Evolutionary conservation across 2,113 vertebrate species (phyloP).

Genomic region (Dendrocopos noguchii): DNA sequence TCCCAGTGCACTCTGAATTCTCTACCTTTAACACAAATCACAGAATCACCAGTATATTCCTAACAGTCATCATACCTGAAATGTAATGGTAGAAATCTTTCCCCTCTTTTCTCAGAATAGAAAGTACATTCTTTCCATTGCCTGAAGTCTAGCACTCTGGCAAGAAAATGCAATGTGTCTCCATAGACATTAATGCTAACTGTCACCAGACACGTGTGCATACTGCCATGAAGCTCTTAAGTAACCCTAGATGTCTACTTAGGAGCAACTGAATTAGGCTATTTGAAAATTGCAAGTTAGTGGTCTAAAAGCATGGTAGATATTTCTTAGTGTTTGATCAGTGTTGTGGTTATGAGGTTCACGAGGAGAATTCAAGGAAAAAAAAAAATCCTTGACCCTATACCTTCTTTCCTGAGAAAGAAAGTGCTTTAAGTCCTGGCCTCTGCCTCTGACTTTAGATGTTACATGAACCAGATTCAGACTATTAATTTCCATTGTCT

Average conservation of each 20-base stretch:
- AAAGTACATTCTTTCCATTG: neutral
- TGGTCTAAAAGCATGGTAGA: neutral
- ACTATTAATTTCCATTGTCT: neutral
- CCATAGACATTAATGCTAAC: neutral
- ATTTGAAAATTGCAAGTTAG: neutral
- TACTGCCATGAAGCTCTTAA: neutral
- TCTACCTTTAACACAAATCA: no score
- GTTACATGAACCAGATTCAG: neutral
- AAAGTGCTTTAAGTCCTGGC: neutral
- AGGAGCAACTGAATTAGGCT: neutral
- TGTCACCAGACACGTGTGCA: neutral
- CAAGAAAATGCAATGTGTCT: neutral
- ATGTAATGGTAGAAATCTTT: neutral
- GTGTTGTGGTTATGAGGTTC: neutral
- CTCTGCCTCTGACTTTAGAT: neutral
- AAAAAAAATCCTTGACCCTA: neutral
- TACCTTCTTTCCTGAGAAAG: neutral
- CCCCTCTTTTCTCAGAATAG: neutral
- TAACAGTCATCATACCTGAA: neutral
- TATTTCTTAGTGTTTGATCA: neutral
- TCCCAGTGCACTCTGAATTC: no score
- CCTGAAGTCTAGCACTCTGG: neutral
- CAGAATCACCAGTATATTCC: no score
- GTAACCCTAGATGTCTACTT: neutral
- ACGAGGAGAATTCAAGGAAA: rapidly evolving